Conservation (phyloP, 2,888 invertebrate species). For the Aricia artaxerxes region DNA sequence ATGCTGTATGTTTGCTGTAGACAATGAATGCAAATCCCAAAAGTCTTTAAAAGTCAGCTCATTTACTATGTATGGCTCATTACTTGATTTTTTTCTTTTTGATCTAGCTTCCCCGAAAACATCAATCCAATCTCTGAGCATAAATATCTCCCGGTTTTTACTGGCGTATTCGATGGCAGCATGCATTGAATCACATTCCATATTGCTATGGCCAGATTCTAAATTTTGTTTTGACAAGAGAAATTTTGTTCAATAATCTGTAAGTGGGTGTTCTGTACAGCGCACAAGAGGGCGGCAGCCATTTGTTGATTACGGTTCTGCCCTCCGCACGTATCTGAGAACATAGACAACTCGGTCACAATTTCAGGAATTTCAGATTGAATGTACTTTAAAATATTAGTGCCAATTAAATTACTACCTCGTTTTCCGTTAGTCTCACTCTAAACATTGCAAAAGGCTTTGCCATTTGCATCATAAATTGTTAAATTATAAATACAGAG, state of each 20-base stretch:
- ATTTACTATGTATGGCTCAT: conserved; percentile 15
- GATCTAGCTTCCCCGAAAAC: conserved; percentile 14
- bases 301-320: conserved; percentile 20
- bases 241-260: conserved; percentile 31
- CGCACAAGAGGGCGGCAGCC: conserved; percentile 5
- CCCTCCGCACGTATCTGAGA: conserved; percentile 22
- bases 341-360: conserved; percentile 6
- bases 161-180: conserved; percentile 12
- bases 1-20: conserved; percentile 21
- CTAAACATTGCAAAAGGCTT: too few species aligned
- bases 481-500: too few species aligned
- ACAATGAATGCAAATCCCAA: conserved; percentile 11
- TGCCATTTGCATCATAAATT: too few species aligned
- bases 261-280: conserved; percentile 26
- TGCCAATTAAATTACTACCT: too few species aligned
- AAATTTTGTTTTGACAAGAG: too few species aligned
- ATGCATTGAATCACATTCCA: conserved; percentile 21
- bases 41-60: not conserved
- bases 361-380: not conserved
- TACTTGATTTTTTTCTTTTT: conserved; percentile 18
- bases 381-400: too few species aligned
- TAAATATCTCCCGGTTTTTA: conserved; percentile 5
- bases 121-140: conserved; percentile 20
- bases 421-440: too few species aligned
- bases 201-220: conserved; percentile 27